A percentile compares a stretch with the other conserved stretches of the same genome.
phyloP scores from a whole-genome alignment of 2,797 vertebrate genomes.

The Linurgus olivaceus region DNA sequence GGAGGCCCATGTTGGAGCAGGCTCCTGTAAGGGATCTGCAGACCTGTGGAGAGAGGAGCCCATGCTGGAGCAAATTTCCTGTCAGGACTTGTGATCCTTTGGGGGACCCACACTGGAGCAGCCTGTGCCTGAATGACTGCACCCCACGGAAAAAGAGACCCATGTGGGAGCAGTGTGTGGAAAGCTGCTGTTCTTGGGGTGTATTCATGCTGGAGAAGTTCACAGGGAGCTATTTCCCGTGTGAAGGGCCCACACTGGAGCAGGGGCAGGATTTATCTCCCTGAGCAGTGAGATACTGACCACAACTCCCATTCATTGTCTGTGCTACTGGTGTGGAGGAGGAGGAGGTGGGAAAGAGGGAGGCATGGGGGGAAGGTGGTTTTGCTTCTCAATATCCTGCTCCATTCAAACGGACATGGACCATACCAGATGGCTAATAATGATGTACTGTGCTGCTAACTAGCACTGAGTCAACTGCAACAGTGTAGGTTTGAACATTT shows the following conservation, averaged over 20 bases:
- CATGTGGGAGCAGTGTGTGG: rapidly evolving
- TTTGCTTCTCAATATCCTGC: not conserved
- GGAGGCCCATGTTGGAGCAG: rapidly evolving
- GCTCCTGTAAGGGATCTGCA: not conserved
- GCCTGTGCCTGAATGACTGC: not conserved
- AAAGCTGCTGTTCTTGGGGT: not conserved
- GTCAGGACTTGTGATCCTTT: not conserved
- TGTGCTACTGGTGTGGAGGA: not conserved
- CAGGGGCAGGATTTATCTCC: not conserved
- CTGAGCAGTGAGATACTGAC: not conserved
- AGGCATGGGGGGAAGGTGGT: not conserved
- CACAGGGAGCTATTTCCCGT: rapidly evolving
- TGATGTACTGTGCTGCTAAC: not conserved
- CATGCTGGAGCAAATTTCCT: not conserved
- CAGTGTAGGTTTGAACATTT: not conserved
- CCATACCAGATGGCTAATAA: not conserved
- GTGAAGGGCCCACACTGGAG: too few species aligned
- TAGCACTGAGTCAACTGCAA: not conserved
- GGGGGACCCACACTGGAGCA: too few species aligned
- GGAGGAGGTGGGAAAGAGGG: not conserved
- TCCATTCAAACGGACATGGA: not conserved
- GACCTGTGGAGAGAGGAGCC: not conserved
- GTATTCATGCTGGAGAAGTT: not conserved
- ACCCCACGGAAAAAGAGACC: not conserved
- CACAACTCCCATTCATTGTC: rapidly evolving